Conservation (phyloP, 37 sponge, comb jelly and placozoan species). For the Diacarnus erythraeanus region DNA sequence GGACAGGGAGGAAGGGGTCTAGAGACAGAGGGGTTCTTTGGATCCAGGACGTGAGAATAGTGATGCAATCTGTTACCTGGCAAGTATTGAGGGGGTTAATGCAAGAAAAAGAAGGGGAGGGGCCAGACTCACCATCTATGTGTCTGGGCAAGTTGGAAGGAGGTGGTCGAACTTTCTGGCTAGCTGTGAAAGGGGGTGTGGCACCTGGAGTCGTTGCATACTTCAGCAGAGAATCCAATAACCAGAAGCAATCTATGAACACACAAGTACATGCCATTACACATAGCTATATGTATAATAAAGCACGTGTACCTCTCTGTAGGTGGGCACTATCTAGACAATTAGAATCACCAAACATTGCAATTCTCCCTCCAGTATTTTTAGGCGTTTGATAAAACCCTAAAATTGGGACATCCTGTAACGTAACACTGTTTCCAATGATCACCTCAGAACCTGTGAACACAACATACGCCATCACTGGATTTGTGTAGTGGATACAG, state of each 20-base stretch:
- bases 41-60: slow-evolving; percentile 70
- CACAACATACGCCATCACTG: too few relatives aligned
- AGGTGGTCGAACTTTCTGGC: slow-evolving; percentile 10
- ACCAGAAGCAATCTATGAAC: slow-evolving; percentile 75
- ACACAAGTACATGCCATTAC: neutral
- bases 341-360: slow-evolving; percentile 93
- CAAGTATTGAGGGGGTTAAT: too few relatives aligned
- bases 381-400: slow-evolving; percentile 79
- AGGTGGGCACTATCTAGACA: slow-evolving; percentile 95
- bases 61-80: slow-evolving; percentile 75
- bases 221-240: slow-evolving; percentile 57
- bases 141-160: slow-evolving; percentile 44
- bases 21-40: slow-evolving; percentile 14
- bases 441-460: slow-evolving; percentile 72
- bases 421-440: slow-evolving; percentile 19
- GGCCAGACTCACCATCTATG: slow-evolving; percentile 58
- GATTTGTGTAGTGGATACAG: neutral
- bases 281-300: too few relatives aligned
- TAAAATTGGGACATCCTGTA: slow-evolving; percentile 73
- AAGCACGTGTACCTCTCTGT: slow-evolving; percentile 55
- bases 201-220: slow-evolving; percentile 36
- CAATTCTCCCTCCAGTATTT: slow-evolving; percentile 69
- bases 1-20: slow-evolving; percentile 70
- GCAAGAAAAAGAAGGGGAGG: too few relatives aligned
- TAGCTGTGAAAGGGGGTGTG: slow-evolving; percentile 19